phyloP scores from a whole-genome alignment of 2,888 invertebrate genomes.

The Ethmia dodecea region DNA sequence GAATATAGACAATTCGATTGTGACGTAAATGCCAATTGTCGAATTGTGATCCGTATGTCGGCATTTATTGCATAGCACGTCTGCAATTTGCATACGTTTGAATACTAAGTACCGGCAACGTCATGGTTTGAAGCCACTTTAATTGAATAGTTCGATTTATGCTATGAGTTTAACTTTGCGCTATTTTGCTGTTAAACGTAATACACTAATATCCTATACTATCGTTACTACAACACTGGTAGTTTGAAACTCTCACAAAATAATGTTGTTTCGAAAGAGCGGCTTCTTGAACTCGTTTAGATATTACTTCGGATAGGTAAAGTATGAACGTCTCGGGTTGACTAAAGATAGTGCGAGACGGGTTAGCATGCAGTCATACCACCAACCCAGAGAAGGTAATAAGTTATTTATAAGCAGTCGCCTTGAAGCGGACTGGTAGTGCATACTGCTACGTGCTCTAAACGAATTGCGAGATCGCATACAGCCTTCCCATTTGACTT shows the following conservation, averaged over 20 bases:
- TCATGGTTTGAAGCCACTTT: slow-evolving; percentile 67
- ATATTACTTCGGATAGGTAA: slow-evolving; percentile 7
- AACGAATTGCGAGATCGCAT: slow-evolving; percentile 17
- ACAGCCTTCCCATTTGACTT: slow-evolving; percentile 7
- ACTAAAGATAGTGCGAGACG: slow-evolving; percentile 24
- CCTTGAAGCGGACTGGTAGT: slow-evolving; percentile 26
- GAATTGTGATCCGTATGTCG: slow-evolving; percentile 74
- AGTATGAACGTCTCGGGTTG: slow-evolving; percentile 21
- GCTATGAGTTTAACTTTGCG: slow-evolving; percentile 51
- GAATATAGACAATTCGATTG: slow-evolving; percentile 50
- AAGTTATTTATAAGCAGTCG: slow-evolving; percentile 58
- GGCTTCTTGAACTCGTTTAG: slow-evolving; percentile 4
- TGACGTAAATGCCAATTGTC: slow-evolving; percentile 71
- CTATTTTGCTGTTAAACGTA: slow-evolving; percentile 9
- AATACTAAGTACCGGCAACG: slow-evolving; percentile 68
- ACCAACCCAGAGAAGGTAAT: slow-evolving; percentile 36
- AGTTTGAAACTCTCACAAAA: background rate
- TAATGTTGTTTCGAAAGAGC: background rate
- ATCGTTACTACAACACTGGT: too few relatives aligned
- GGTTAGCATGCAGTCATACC: slow-evolving; percentile 30
- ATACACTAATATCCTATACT: background rate
- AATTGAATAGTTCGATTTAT: slow-evolving; percentile 73
- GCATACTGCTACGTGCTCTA: slow-evolving; percentile 22
- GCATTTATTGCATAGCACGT: slow-evolving; percentile 77
- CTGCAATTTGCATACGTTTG: slow-evolving; percentile 77